Evolutionary conservation across 2,797 vertebrate genomes (phyloP).

Genomic region (Syngnathus rostellatus): DNA sequence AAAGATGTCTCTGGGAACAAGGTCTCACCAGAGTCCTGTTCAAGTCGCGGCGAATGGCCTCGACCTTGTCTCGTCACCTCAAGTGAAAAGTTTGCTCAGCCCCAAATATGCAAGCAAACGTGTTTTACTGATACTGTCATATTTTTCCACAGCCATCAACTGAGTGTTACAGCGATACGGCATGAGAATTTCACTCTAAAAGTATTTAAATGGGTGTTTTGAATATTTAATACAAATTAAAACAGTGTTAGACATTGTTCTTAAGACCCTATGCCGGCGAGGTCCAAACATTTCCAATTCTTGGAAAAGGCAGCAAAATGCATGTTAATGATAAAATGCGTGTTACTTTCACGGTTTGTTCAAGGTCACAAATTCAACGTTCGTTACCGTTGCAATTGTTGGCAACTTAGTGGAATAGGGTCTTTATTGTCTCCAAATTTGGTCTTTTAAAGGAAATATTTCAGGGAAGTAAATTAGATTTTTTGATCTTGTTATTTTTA

Average conservation of each 20-base stretch:
- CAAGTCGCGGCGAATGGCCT: slow-evolving; percentile 43
- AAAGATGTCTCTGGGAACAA: slow-evolving; percentile 60
- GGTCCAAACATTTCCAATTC: too few relatives aligned
- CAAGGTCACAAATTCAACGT: too few relatives aligned
- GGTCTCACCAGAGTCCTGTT: slow-evolving; percentile 47
- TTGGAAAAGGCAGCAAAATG: too few relatives aligned
- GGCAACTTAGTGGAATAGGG: too few relatives aligned
- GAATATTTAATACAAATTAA: too few relatives aligned
- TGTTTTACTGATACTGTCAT: background rate
- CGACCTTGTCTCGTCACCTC: slow-evolving; percentile 33
- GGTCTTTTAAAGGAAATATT: background rate
- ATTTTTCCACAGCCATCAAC: background rate
- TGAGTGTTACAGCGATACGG: background rate
- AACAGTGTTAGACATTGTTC: too few relatives aligned
- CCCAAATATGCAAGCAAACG: slow-evolving; percentile 14
- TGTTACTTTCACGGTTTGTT: too few relatives aligned
- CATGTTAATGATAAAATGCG: too few relatives aligned
- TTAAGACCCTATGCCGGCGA: too few relatives aligned
- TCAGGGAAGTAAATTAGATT: background rate
- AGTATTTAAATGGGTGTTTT: background rate
- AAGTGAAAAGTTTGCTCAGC: slow-evolving; percentile 34
- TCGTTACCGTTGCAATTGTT: too few relatives aligned
- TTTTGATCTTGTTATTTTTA: background rate
- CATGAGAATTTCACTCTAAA: background rate
- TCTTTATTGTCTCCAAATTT: background rate